These are phyloP conservation scores for Sphaerophoria taeniata DNA, from an alignment of 2,888 invertebrate genomes.

Conservation along the genomic window DNA sequence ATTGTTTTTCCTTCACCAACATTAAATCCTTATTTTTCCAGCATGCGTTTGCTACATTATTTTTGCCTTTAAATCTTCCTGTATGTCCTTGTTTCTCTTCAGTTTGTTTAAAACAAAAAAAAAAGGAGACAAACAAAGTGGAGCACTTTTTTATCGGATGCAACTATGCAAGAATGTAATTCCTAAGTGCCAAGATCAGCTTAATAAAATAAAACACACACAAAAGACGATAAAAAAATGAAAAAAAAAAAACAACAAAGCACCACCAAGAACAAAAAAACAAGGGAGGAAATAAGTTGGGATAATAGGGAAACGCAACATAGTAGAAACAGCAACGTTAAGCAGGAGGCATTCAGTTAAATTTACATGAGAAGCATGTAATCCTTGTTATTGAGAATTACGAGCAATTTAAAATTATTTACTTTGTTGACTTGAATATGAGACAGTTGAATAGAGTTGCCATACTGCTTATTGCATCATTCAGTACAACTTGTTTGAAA, in stretches of 20 bases:
- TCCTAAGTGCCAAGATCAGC: constrained; percentile 60
- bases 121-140: too few species aligned
- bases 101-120: constrained; percentile 3
- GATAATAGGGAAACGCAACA: constrained; percentile 60
- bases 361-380: constrained; percentile 72
- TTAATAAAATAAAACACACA: constrained; percentile 29
- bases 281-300: constrained; percentile 14
- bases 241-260: neutral
- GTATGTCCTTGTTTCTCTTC: constrained; percentile 30
- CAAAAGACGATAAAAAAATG: neutral
- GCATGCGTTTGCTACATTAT: constrained; percentile 59
- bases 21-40: constrained; percentile 6
- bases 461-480: too few species aligned
- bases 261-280: constrained; percentile 13
- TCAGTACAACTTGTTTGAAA: too few species aligned
- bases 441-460: neutral
- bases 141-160: constrained; percentile 26
- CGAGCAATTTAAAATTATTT: constrained; percentile 76
- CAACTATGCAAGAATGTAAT: constrained; percentile 56
- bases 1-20: neutral
- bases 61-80: constrained; percentile 51
- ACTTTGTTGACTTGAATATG: constrained; percentile 58
- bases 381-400: constrained; percentile 75
- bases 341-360: constrained; percentile 30
- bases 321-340: constrained; percentile 16